Evolutionary conservation across 2,797 vertebrate species (phyloP).

Genomic region (Malacoctenus gilli): DNA sequence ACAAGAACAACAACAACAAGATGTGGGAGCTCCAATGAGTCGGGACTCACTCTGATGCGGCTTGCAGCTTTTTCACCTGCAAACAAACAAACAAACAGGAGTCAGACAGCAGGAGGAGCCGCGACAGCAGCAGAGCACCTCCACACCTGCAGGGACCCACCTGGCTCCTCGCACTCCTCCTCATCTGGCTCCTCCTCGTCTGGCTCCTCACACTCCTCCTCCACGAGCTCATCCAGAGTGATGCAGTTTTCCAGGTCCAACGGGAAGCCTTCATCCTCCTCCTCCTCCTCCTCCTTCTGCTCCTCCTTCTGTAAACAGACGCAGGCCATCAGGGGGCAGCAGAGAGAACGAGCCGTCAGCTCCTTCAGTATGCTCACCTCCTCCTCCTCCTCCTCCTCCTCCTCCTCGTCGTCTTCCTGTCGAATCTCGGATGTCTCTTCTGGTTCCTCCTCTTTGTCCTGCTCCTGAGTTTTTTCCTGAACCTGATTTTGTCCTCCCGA

Average conservation of each 20-base stretch:
- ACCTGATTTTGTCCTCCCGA: neutral
- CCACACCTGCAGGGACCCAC: too few species aligned
- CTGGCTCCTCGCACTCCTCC: too few species aligned
- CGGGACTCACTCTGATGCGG: too few species aligned
- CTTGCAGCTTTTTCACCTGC: conserved; percentile 5
- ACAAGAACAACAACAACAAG: too few species aligned
- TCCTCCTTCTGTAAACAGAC: neutral
- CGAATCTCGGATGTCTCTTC: neutral
- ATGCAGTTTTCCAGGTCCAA: conserved; percentile 69
- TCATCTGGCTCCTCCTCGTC: too few species aligned
- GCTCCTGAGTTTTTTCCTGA: neutral
- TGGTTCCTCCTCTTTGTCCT: neutral
- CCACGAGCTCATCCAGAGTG: conserved; percentile 74
- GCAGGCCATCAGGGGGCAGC: too few species aligned
- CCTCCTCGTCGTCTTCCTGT: neutral
- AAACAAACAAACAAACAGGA: conserved; percentile 7
- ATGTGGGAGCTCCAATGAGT: too few species aligned
- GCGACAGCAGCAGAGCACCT: too few species aligned
- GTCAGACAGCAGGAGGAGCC: too few species aligned
- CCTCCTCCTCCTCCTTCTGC: neutral
- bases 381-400: neutral
- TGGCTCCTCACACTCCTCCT: conserved; percentile 41
- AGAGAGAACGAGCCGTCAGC: too few species aligned
- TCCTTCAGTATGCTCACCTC: neutral
- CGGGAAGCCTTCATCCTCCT: conserved; percentile 27